Evolutionary conservation across 2,113 vertebrate genomes (phyloP), one percentile per base, ranked within the genome.

Genomic region (Dascyllus trimaculatus): DNA sequence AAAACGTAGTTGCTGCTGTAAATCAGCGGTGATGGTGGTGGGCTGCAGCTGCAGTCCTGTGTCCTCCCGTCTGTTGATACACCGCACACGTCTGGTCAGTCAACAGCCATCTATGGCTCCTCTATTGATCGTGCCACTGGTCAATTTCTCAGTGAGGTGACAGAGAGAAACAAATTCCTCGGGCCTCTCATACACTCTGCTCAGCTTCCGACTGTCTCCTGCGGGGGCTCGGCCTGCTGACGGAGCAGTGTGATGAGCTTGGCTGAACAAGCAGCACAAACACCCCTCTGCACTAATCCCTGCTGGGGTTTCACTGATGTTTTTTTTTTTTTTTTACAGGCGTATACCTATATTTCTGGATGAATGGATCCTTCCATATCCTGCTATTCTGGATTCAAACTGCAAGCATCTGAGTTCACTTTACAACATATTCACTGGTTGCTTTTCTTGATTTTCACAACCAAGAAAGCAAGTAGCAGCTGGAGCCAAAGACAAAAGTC

Each of bases 231-330:
- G 19, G 81, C 56, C 69, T 71, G 81, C 81, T 84, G 76, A 83
- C 76, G n/a, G 75, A 67, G 83, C 76, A 66, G 21, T 24, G 77
- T 2, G 82, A 71, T 48, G 57, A 76, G 80, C 71, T 70, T 26
- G 67, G 66, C 66, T 79, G 61, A 81, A 78, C 69, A 78, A 43
- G 71, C 78, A 56, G 71, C 71, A 69, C 75, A 75, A 79, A 85
- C 64, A 60, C 21, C 78, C 58, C 17, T 67, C 52, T 5, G 13
- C 78, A 56, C 70, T 71, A 56, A 69, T 82, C 75, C 75, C 67
- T 61, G 68, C 75, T 49, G 26, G 52, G 71, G 71, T 60, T 85
- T 81, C 81, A 81, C 54, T 78, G 78, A 75, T 75, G 54, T 52
- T 17, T 11, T 5, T n/a, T n/a, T n/a, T 75, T 29, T 29, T 29